These are phyloP conservation scores for Proctacanthus coquilletti DNA, from an alignment of 1,140 invertebrate genomes.

Conservation along the genomic window DNA sequence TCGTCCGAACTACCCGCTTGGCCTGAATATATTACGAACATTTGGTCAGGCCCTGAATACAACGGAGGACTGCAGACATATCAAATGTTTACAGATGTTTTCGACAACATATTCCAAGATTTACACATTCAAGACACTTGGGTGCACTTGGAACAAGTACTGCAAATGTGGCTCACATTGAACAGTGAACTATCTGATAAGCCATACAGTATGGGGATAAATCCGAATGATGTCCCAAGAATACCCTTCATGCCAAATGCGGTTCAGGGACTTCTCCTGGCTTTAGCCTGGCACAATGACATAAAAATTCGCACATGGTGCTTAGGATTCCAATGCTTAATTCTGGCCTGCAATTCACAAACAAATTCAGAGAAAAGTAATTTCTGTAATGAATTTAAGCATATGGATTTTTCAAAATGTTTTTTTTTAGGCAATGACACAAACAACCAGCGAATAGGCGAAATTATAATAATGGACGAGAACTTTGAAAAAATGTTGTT, in stretches of 20 bases:
- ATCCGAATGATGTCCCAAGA: constrained; percentile 48
- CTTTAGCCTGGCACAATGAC: constrained; percentile 46
- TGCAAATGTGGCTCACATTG: constrained; percentile 70
- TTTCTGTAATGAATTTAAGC: background rate
- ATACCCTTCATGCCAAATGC: constrained; percentile 54
- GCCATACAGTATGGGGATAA: constrained; percentile 27
- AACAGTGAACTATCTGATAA: constrained; percentile 42
- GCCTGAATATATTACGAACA: constrained; percentile 28
- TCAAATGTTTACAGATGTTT: constrained; percentile 51
- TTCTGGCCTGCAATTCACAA: constrained; percentile 36
- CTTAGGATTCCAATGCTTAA: constrained; percentile 49
- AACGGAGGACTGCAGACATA: constrained; percentile 19
- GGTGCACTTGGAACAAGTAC: constrained; percentile 58
- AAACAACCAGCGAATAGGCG: constrained; percentile 33
- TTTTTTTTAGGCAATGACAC: background rate
- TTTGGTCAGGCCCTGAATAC: constrained; percentile 28
- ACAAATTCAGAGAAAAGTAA: constrained; percentile 5
- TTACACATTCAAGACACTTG: constrained; percentile 36
- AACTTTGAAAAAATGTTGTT: constrained; percentile 57
- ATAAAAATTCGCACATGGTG: constrained; percentile 59
- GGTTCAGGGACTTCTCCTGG: constrained; percentile 51
- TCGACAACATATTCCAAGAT: constrained; percentile 51
- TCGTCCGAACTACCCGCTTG: constrained; percentile 28
- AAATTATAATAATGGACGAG: constrained; percentile 46
- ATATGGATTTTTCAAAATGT: background rate